Percentiles rank a stretch among this genome's conserved stretches.
phyloP scores from a whole-genome alignment of 2,888 invertebrate species.

The Dynastes tityus region DNA sequence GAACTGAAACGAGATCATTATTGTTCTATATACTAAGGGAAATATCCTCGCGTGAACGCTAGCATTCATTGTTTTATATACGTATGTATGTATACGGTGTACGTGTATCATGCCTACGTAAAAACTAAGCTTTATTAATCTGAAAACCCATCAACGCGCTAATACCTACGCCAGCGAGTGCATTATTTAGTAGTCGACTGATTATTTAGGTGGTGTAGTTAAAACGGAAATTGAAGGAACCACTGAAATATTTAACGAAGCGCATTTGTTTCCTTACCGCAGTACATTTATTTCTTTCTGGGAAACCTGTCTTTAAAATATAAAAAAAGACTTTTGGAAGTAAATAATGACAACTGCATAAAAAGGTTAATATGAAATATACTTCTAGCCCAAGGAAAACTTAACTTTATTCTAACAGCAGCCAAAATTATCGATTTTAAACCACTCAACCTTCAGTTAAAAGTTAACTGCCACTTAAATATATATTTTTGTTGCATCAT shows the following conservation, averaged over 20 bases:
- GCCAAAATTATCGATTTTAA: no score
- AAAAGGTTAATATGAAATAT: no score
- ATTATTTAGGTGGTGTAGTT: slow-evolving; percentile 4
- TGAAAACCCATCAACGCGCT: background rate
- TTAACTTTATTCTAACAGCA: no score
- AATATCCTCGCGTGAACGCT: background rate
- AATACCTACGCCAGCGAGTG: background rate
- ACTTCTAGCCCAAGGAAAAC: no score
- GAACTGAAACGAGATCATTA: background rate
- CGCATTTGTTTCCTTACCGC: background rate
- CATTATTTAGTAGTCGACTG: background rate
- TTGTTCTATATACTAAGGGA: slow-evolving; percentile 1
- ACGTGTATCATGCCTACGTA: background rate
- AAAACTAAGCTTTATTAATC: background rate
- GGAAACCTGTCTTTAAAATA: background rate
- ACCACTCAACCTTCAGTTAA: no score
- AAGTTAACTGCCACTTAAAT: no score
- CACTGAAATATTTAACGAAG: slow-evolving; percentile 13
- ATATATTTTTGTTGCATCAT: no score
- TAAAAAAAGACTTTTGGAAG: no score
- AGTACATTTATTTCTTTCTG: background rate
- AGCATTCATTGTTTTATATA: background rate
- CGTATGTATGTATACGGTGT: background rate
- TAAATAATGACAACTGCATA: no score
- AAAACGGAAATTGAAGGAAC: slow-evolving; percentile 21